Percentiles rank a stretch among this genome's conserved stretches.
These are phyloP conservation scores for Ianthella basta DNA, from an alignment of 37 sponge, comb jelly and placozoan genomes.

Conservation along the genomic window DNA sequence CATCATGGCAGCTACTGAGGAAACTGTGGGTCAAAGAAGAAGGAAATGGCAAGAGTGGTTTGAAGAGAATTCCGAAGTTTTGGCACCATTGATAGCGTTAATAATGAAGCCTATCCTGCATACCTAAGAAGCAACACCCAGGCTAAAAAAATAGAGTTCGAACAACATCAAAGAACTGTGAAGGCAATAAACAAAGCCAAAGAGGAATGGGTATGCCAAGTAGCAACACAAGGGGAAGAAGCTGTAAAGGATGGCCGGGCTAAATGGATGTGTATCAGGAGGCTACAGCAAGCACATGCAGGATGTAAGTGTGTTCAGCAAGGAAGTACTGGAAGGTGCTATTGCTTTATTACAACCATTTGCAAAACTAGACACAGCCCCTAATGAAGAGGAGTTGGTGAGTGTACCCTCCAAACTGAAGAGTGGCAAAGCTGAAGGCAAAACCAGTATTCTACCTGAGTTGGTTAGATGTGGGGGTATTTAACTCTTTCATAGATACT, in stretches of 20 bases:
- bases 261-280: neutral
- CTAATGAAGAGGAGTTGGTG: constrained; percentile 33
- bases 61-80: constrained; percentile 18
- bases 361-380: constrained; percentile 31
- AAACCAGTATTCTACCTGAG: constrained; percentile 37
- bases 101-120: neutral
- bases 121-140: neutral
- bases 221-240: neutral
- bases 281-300: neutral
- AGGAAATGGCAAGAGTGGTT: constrained; percentile 48
- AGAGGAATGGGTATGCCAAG: neutral
- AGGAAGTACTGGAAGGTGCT: neutral
- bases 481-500: constrained; percentile 32
- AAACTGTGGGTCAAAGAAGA: constrained; percentile 18
- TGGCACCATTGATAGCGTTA: neutral
- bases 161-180: neutral
- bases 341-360: neutral
- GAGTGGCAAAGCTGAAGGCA: constrained; percentile 45
- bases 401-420: constrained; percentile 28
- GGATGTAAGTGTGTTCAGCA: constrained; percentile 6
- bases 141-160: neutral
- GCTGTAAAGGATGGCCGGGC: neutral
- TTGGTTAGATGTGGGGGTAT: constrained; percentile 37
- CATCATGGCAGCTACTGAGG: constrained; percentile 27
- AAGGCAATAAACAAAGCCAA: neutral